Base-by-base conservation (phyloP, 1,140 invertebrate species). In the Bombyx mandarina region DNA sequence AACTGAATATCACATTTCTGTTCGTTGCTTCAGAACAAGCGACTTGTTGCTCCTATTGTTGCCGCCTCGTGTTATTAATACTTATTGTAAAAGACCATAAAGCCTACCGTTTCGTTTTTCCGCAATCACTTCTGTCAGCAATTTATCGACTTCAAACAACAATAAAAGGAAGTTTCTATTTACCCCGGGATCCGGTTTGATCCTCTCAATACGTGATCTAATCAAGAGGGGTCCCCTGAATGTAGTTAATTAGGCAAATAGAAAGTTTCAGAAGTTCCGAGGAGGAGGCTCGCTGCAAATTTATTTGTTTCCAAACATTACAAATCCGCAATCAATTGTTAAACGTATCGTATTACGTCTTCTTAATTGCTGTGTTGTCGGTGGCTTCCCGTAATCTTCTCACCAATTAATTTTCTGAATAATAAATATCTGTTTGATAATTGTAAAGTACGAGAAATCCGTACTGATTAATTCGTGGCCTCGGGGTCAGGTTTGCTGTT, bases 171-270 rank as follows among this genome's bases (percentile, higher is more conserved):
- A 76, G 59, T 73, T 75, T 75, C 61, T 68, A 71, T 73, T 76
- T 73, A 67, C 67, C 46, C 60, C 43, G 61, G 66, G 71, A 71
- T 73, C 73, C 68, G 63, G 71, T 73, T 62, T 66, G 64, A 73
- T 73, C 71, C 71, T 62, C 56, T 58, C 70, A 66, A 81, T 82
- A 78, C 79, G 76, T 75, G 77, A 79, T 79, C 73, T 71, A 77
- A 79, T 79, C 75, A 79, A 73, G 67, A 69, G 71, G 67, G 70
- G 70, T 73, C 71, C 63, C 65, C 67, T 70, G 72, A 73, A 75
- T 79, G 66, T 78, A 77, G 70, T 78, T 79, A 82, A 79, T 82
- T 82, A 82, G 71, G 75, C 65, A 77, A 82, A 82, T 71, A 78
- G 65, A 73, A 82, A 82, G 71, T 82, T 82, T 73, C 53, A 57